Base-by-base conservation (phyloP, 1,140 invertebrate species). In the Chrysopa pallens region DNA sequence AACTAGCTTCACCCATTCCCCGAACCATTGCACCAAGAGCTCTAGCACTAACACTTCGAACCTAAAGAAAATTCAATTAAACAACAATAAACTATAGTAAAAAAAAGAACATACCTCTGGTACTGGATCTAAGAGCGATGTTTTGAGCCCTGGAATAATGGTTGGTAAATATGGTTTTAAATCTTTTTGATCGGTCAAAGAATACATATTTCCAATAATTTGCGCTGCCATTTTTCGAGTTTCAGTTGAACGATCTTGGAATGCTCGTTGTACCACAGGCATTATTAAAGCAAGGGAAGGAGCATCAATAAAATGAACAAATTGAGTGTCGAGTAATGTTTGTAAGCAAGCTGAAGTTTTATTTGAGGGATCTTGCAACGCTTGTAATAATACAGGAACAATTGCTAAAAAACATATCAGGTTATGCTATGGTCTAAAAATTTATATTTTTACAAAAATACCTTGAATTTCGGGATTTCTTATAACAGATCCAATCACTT, bases 131-230 rank as follows among this genome's bases (percentile, higher is more conserved):
- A 98, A 64, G 33, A 99, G 67, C 38, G 93, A 98, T 33, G 82
- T 86, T 61, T 98, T 98, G 29, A 99, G 59, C 0, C 94, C 94
- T 5, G 95, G 95, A 42, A 98, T 93, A 47, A 99, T 92, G 38
- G 82, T 91, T 2, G 90, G 86, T 48, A 99, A 67, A 62, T 99
- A 99, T 0, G 96, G 96, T 40, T 84, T 78, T 41, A 99, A 69
- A 66, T 98, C 96, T 67, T 98, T 98, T 59, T 97, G 91, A 67
- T 98, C 94, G 1, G 95, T 98, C 8, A 99, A 68, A 0, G 91
- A 96, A 64, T 98, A 98, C 91, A 99, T 97, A 61, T 98, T 98
- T 36, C 94, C 93, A 52, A 99, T 97, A 56, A 98, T 98, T 64
- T 89, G 85, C n/a, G 92, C 89, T 15, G 95, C 91, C 89, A 97